Conservation (phyloP, 2,113 vertebrate genomes). For the Anser brachyrhynchus region DNA sequence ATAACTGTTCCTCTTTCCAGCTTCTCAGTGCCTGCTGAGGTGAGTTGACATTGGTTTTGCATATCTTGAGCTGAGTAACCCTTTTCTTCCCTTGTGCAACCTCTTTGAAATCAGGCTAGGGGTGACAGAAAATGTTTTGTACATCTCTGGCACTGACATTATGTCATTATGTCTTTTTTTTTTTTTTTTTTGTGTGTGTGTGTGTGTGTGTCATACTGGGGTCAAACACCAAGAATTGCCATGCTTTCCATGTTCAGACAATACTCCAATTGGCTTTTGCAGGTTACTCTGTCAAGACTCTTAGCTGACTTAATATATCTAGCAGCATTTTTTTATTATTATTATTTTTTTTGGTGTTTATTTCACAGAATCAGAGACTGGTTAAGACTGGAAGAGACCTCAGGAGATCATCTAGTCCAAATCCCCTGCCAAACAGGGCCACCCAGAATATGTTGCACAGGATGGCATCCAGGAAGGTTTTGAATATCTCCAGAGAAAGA, state of each 20-base stretch:
- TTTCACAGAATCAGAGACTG: not conserved
- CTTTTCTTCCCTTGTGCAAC: not conserved
- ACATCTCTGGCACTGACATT: not conserved
- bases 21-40: not conserved
- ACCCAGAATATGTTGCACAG: too few relatives aligned
- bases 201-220: not conserved
- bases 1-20: not conserved
- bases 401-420: too few relatives aligned
- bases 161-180: conserved; percentile 20
- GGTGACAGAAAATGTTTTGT: not conserved
- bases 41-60: not conserved
- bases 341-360: not conserved
- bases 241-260: not conserved
- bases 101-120: not conserved
- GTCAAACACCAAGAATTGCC: conserved; percentile 18
- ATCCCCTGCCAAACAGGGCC: too few relatives aligned
- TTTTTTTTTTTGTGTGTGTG: not conserved
- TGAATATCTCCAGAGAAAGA: too few relatives aligned
- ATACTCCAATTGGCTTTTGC: not conserved
- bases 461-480: too few relatives aligned
- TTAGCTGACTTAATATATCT: not conserved
- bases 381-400: too few relatives aligned
- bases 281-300: not conserved
- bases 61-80: not conserved
- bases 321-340: not conserved